Evolutionary conservation across 2,113 vertebrate genomes (phyloP).

Genomic region (Pica pica): DNA sequence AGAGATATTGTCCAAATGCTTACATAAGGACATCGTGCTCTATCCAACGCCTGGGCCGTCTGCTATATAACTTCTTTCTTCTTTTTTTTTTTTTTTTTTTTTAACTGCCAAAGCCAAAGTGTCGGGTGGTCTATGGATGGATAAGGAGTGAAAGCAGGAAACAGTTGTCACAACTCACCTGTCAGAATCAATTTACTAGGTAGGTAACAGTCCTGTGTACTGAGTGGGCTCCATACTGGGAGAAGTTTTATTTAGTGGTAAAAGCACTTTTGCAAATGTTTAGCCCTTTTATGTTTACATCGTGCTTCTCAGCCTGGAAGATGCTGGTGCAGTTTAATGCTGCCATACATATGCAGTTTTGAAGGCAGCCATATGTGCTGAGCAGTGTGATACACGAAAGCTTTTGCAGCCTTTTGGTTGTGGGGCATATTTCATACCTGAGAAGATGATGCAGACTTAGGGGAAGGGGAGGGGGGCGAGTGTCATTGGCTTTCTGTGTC

Average conservation of each 20-base stretch:
- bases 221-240: neutral
- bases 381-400: neutral
- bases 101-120: neutral
- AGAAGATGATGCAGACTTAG: neutral
- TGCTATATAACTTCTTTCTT: neutral
- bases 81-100: neutral
- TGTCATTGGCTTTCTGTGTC: neutral
- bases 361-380: neutral
- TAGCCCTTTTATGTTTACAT: neutral
- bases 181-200: constrained; percentile 1
- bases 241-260: neutral
- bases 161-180: neutral
- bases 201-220: neutral
- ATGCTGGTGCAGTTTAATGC: neutral
- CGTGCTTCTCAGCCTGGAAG: neutral
- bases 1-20: neutral
- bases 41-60: neutral
- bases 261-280: neutral
- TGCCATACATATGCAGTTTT: neutral
- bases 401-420: neutral
- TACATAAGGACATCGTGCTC: neutral
- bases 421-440: neutral
- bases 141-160: constrained; percentile 39
- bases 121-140: neutral
- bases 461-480: neutral